A percentile compares a stretch with the other conserved stretches of the same genome.
phyloP scores from a whole-genome alignment of 2,888 invertebrate genomes.

The Malthinus flaveolus region DNA sequence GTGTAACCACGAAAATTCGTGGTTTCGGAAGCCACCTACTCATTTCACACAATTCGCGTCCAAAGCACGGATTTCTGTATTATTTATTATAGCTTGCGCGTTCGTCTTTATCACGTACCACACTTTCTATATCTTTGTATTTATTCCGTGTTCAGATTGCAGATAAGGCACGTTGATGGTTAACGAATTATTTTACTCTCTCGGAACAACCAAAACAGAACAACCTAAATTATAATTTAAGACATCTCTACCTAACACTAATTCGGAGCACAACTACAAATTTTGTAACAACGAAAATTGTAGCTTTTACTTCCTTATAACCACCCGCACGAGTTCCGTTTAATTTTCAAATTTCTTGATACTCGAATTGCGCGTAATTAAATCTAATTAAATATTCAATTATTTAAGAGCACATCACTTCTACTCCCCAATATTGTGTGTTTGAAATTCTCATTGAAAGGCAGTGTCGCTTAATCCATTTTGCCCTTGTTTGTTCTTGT shows the following conservation, averaged over 20 bases:
- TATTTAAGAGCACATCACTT: slow-evolving; percentile 25
- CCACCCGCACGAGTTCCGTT: slow-evolving; percentile 1
- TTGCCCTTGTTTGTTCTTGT: slow-evolving; percentile 30
- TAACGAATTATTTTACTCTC: slow-evolving; percentile 31
- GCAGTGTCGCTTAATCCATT: slow-evolving; percentile 32
- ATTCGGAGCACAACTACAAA: not conserved
- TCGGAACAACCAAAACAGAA: slow-evolving; percentile 29
- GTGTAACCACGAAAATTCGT: slow-evolving; percentile 27
- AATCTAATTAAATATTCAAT: slow-evolving; percentile 33
- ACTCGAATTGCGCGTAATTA: slow-evolving; percentile 24
- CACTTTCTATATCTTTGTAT: slow-evolving; percentile 46
- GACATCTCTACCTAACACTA: slow-evolving; percentile 8
- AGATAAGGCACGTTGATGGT: slow-evolving; percentile 37
- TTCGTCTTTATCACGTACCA: slow-evolving; percentile 47
- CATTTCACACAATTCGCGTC: slow-evolving; percentile 33
- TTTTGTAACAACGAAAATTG: not conserved
- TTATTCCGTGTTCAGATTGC: slow-evolving; percentile 37
- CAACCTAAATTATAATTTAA: slow-evolving; percentile 33
- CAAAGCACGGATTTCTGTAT: slow-evolving; percentile 44
- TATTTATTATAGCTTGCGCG: slow-evolving; percentile 47
- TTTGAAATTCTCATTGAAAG: slow-evolving; percentile 28
- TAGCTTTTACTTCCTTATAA: not conserved
- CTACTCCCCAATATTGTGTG: slow-evolving; percentile 22
- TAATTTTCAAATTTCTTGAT: slow-evolving; percentile 18
- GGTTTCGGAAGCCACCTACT: slow-evolving; percentile 24